phyloP scores from a whole-genome alignment of 1,140 invertebrate genomes.

The Micrasema longulum region DNA sequence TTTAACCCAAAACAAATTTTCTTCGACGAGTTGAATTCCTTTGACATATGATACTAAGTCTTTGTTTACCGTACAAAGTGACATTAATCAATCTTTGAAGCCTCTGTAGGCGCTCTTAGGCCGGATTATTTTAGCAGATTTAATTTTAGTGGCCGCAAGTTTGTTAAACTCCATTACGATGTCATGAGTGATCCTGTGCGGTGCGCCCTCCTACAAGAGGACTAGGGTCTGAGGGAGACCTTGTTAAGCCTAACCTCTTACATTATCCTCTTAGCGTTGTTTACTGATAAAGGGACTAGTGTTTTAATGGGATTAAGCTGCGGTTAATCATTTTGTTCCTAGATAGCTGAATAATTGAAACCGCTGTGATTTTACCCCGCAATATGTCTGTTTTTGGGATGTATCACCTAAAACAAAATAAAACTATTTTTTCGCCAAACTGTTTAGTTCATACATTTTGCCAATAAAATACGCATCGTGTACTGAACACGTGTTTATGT shows the following conservation, averaged over 20 bases:
- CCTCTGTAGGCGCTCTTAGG: conserved; percentile 23
- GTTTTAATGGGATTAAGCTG: conserved; percentile 38
- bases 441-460: too few relatives aligned
- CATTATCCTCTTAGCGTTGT: conserved; percentile 41
- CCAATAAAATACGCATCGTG: too few relatives aligned
- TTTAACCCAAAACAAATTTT: too few relatives aligned
- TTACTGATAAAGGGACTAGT: conserved; percentile 39
- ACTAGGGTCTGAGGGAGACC: background rate
- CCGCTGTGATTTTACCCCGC: background rate
- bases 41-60: background rate
- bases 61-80: conserved; percentile 14
- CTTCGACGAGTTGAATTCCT: too few relatives aligned
- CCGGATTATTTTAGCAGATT: conserved; percentile 30
- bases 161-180: conserved; percentile 33
- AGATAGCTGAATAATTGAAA: conserved; percentile 27
- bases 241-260: conserved; percentile 20
- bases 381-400: too few relatives aligned
- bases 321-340: conserved; percentile 33
- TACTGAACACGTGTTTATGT: too few relatives aligned
- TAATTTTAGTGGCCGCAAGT: conserved; percentile 31
- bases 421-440: too few relatives aligned
- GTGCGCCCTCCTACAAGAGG: too few relatives aligned
- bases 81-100: conserved; percentile 21
- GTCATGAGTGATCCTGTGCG: conserved; percentile 8
- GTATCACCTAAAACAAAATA: too few relatives aligned